phyloP scores from a whole-genome alignment of 2,113 vertebrate species.

The Rhombomys opimus region DNA sequence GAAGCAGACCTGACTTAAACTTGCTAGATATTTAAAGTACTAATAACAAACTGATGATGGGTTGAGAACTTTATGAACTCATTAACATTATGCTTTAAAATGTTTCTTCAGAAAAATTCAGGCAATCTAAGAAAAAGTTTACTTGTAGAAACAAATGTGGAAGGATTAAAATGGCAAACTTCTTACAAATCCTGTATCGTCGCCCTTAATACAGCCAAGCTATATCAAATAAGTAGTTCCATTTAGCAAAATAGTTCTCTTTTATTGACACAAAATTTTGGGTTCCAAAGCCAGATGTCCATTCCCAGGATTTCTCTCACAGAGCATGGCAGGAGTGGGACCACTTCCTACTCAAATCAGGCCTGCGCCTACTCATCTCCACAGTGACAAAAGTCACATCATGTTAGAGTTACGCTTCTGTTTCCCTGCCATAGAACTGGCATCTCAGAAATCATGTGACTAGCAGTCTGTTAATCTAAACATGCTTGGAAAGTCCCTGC shows the following conservation, averaged over 20 bases:
- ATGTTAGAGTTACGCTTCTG: background rate
- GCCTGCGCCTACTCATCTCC: background rate
- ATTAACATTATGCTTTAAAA: background rate
- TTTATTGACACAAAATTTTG: background rate
- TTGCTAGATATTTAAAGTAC: background rate
- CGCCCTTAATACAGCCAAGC: background rate
- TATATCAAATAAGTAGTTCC: background rate
- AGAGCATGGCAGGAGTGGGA: background rate
- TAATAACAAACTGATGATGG: background rate
- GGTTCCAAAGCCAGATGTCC: background rate
- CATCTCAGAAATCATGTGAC: background rate
- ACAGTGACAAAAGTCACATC: background rate
- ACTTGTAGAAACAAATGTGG: background rate
- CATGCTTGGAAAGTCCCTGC: background rate
- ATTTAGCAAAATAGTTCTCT: background rate
- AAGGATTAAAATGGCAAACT: background rate
- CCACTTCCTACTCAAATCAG: background rate
- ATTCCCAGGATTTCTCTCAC: background rate
- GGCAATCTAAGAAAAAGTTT: background rate
- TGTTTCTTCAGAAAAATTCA: background rate
- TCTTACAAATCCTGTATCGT: background rate
- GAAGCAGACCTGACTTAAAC: background rate
- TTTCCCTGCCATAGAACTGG: background rate
- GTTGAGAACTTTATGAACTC: background rate
- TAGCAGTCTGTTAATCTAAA: background rate